Percentiles rank a stretch among this genome's conserved stretches.
These are phyloP conservation scores for Megaceryle maxima DNA, from an alignment of 2,113 vertebrate genomes.

Conservation along the genomic window DNA sequence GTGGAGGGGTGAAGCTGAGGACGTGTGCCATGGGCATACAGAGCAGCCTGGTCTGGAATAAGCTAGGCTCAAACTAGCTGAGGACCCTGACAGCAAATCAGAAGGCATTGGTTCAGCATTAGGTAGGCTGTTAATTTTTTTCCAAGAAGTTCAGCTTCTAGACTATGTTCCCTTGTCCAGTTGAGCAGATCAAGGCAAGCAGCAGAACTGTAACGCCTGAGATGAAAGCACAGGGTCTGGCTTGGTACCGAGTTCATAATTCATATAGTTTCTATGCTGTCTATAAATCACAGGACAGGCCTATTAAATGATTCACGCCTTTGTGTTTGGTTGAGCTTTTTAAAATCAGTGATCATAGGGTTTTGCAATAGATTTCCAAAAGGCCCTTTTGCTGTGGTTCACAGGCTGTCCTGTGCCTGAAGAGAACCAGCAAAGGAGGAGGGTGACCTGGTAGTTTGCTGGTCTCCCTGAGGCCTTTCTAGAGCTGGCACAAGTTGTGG, in stretches of 20 bases:
- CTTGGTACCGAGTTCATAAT: not conserved
- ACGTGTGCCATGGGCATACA: not conserved
- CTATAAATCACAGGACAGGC: not conserved
- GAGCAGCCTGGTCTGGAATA: not conserved
- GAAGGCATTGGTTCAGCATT: not conserved
- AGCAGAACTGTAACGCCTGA: not conserved
- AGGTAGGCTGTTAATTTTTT: not conserved
- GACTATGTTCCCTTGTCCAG: not conserved
- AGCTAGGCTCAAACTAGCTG: not conserved
- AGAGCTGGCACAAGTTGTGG: fast-evolving
- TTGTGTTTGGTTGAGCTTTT: not conserved
- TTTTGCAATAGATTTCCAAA: not conserved
- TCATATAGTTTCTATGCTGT: not conserved
- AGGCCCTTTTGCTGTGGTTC: not conserved
- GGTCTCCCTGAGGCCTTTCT: not conserved
- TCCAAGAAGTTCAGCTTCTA: not conserved
- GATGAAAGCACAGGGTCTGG: not conserved
- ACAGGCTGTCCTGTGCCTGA: not conserved
- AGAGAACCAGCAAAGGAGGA: not conserved
- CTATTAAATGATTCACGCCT: not conserved
- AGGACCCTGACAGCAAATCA: not conserved
- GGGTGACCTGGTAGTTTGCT: not conserved
- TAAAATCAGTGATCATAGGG: not conserved
- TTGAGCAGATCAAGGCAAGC: not conserved
- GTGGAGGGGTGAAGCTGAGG: not conserved